These are phyloP conservation scores for Acomys russatus DNA, from an alignment of 2,797 vertebrate species.

Conservation along the genomic window DNA sequence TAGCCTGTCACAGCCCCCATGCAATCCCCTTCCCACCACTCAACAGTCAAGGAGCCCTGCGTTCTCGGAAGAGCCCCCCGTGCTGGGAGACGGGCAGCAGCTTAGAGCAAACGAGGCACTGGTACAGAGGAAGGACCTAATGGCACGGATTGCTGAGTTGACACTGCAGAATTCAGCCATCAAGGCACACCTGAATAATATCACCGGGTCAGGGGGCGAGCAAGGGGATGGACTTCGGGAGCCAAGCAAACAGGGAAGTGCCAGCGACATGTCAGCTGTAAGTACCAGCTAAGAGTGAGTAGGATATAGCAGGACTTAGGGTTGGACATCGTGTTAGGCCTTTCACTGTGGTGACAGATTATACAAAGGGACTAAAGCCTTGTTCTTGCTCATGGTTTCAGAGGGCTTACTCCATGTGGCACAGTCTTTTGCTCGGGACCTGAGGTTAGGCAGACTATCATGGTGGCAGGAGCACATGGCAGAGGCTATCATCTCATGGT, in stretches of 20 bases:
- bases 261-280: constrained; percentile 45
- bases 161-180: constrained; percentile 92
- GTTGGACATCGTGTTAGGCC: neutral
- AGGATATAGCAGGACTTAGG: neutral
- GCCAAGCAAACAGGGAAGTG: constrained; percentile 28
- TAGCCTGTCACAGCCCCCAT: constrained; percentile 79
- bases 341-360: neutral
- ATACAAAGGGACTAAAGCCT: neutral
- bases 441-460: neutral
- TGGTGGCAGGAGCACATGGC: neutral
- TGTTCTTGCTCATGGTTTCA: neutral
- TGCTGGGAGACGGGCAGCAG: constrained; percentile 63
- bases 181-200: constrained; percentile 90
- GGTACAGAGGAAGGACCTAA: constrained; percentile 85
- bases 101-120: constrained; percentile 55
- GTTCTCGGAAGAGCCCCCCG: constrained; percentile 40
- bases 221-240: constrained; percentile 75
- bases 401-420: neutral
- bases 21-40: constrained; percentile 34
- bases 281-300: constrained; percentile 54
- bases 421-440: neutral
- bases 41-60: neutral
- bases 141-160: constrained; percentile 91
- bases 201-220: constrained; percentile 74
- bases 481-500: neutral